A percentile compares a stretch with the other conserved stretches of the same genome.
Evolutionary conservation across 2,888 invertebrate genomes (phyloP).

Genomic region (Lochmaea crataegi): DNA sequence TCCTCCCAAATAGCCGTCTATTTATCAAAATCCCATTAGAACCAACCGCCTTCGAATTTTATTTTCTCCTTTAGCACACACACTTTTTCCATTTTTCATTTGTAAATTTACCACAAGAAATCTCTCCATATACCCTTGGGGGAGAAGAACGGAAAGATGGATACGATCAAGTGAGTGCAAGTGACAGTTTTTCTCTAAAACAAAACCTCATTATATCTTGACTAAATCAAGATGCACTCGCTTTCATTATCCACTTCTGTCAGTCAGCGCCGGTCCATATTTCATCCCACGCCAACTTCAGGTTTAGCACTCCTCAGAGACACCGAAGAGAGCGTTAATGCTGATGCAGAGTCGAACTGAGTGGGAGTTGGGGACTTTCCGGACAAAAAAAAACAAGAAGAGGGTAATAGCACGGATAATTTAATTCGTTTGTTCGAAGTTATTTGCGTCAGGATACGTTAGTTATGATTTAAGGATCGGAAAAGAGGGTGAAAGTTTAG

Average conservation of each 20-base stretch:
- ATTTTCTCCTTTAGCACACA: conserved; percentile 1
- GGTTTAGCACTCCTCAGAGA: conserved; percentile 41
- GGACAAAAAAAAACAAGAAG: background rate
- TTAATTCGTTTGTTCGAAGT: background rate
- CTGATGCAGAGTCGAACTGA: conserved; percentile 8
- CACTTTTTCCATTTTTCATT: conserved; percentile 17
- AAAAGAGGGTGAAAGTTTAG: too few species aligned
- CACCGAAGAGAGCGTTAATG: conserved; percentile 19
- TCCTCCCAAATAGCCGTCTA: conserved; percentile 3
- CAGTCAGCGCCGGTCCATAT: conserved; percentile 55
- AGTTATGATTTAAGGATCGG: background rate
- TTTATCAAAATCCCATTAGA: conserved; percentile 17
- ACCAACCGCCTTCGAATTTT: conserved; percentile 5
- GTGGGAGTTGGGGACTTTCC: background rate
- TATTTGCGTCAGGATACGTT: background rate
- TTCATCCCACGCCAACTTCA: conserved; percentile 54
- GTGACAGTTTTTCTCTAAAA: conserved; percentile 53
- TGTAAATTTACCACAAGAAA: conserved; percentile 20
- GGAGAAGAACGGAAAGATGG: conserved; percentile 10
- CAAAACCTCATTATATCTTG: conserved; percentile 55
- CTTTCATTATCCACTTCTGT: conserved; percentile 55
- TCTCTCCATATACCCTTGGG: background rate
- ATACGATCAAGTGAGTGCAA: conserved; percentile 42
- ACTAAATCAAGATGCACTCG: conserved; percentile 52
- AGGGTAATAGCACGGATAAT: background rate